These are phyloP conservation scores for Ascaphus truei DNA, from an alignment of 2,113 vertebrate genomes.

Conservation along the genomic window DNA sequence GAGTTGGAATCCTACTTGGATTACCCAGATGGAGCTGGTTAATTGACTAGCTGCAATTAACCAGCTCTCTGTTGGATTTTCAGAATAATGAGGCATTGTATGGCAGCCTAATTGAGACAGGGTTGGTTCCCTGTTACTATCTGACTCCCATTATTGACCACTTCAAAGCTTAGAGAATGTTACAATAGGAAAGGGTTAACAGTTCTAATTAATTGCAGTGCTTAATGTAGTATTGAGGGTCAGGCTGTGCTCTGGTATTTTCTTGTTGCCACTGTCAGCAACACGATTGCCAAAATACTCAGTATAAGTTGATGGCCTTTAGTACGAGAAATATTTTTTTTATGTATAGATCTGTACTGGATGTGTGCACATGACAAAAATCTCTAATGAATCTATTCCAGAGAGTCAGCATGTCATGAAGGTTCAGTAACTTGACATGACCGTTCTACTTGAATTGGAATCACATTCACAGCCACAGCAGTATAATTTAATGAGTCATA, in stretches of 20 bases:
- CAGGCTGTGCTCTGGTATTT: neutral
- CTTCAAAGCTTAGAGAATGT: too few relatives aligned
- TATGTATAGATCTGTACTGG: slow-evolving; percentile 4
- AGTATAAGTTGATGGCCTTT: neutral
- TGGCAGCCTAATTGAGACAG: too few relatives aligned
- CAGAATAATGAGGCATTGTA: too few relatives aligned
- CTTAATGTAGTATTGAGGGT: neutral
- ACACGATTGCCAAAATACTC: neutral
- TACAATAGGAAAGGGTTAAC: neutral
- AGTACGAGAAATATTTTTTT: neutral
- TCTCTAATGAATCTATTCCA: slow-evolving; percentile 28
- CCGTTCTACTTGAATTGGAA: slow-evolving; percentile 35
- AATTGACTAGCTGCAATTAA: too few relatives aligned
- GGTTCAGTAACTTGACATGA: slow-evolving; percentile 33
- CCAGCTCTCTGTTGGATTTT: too few relatives aligned
- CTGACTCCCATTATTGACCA: too few relatives aligned
- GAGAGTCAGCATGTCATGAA: slow-evolving; percentile 27
- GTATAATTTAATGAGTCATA: slow-evolving; percentile 36
- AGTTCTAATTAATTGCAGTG: neutral
- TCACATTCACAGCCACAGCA: slow-evolving; percentile 31
- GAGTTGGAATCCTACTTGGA: too few relatives aligned
- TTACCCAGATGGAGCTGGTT: too few relatives aligned
- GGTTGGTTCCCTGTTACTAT: too few relatives aligned
- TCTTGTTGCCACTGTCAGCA: too few relatives aligned
- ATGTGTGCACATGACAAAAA: slow-evolving; percentile 16